phyloP scores from a whole-genome alignment of 2,113 vertebrate genomes.

The Strix aluco region DNA sequence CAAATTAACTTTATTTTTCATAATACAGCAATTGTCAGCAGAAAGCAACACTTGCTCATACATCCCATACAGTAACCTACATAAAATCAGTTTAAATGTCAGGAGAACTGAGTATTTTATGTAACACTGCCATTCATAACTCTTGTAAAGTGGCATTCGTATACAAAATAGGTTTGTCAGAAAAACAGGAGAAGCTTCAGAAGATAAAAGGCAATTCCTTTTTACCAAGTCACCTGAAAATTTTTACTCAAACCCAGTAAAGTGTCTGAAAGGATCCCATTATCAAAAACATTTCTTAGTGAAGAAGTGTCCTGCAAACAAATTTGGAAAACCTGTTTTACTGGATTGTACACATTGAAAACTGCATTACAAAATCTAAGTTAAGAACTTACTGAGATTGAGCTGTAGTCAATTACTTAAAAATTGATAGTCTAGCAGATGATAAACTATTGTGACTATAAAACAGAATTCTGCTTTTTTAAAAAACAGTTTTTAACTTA shows the following conservation, averaged over 20 bases:
- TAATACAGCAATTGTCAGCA: not conserved
- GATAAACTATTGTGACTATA: not conserved
- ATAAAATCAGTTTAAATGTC: not conserved
- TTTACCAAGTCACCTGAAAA: not conserved
- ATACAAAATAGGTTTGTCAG: not conserved
- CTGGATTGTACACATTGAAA: not conserved
- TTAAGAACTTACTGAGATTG: not conserved
- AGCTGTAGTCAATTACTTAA: not conserved
- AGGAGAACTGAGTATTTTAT: not conserved
- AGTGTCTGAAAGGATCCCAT: not conserved
- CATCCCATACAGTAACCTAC: not conserved
- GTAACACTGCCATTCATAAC: not conserved
- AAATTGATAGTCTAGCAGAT: not conserved
- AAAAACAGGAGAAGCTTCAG: not conserved
- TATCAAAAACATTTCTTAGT: not conserved
- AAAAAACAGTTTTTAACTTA: not conserved
- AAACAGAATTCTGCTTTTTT: not conserved
- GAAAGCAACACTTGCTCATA: not conserved
- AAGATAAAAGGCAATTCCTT: not conserved
- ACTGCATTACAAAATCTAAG: not conserved
- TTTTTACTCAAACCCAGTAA: not conserved
- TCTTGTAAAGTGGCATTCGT: not conserved
- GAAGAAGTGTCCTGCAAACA: not conserved
- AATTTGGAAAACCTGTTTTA: not conserved
- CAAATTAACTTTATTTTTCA: slow-evolving; percentile 18